Evolutionary conservation across 2,888 invertebrate genomes (phyloP), one percentile per base, ranked within the genome.

Genomic region (Sceliomorpha sp.): DNA sequence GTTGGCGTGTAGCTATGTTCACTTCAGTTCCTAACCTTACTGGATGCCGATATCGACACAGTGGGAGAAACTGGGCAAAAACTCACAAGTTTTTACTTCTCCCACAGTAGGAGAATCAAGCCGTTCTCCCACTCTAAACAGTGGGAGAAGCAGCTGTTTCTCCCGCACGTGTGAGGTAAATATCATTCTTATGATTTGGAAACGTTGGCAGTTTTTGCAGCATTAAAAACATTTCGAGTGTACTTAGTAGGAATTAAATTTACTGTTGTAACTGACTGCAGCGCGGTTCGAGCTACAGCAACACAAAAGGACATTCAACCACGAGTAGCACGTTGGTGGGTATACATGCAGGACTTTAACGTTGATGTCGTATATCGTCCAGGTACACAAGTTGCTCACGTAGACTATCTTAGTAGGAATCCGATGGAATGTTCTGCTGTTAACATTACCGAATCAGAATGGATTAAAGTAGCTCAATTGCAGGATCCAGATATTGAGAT

Each of bases 251-350:
- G 70, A 1, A 47, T 17, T 2, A 55, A 58, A 44, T 63, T 70
- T 6, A 12, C 10, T 3, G 7, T 63, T 0, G 36, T 62, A 1
- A 51, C 63, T 1, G 70, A 66, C 27, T 70, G 56, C 17, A 53
- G 17, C 2, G 68, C 74, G 1, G 51, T 88, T 0, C 69, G 77
- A 9, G 79, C 76, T 5, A 83, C 77, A 7, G 77, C 76, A 3
- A 67, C 55, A 17, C 80, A 77, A 42, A 76, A 77, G 63, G 73
- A 82, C 0, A 34, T 84, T 32, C 45, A 72, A 29, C 77, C 80
- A 0, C 51, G 80, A 13, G 77, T 83, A 10, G 81, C 80, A 1
- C 59, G 83, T 7, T 84, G 82, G 83, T 78, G 74, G 75, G 39
- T 73, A 1, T 73, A 71, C 15, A 29, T 75, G 3, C 76, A 75